These are phyloP conservation scores for Myiothlypis chrysogaster DNA, from an alignment of 2,797 vertebrate species.

Conservation along the genomic window DNA sequence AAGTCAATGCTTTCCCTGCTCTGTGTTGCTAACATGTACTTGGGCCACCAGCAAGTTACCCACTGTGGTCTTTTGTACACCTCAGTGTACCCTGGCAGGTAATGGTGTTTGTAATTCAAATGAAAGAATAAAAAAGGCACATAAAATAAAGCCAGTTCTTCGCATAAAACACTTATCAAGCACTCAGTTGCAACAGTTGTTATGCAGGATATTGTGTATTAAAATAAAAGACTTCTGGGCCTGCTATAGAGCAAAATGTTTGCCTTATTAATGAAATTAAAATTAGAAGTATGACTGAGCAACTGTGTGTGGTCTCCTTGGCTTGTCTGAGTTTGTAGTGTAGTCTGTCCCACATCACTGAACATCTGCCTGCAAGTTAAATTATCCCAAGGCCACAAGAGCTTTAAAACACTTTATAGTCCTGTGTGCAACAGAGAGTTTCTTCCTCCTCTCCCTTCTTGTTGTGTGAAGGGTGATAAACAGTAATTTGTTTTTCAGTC, in stretches of 20 bases:
- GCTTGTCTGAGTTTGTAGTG: background rate
- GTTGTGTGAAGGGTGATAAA: slow-evolving; percentile 45
- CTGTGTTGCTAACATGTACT: background rate
- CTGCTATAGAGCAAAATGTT: background rate
- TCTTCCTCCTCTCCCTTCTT: background rate
- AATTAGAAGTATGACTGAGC: background rate
- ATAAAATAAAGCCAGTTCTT: slow-evolving; percentile 1
- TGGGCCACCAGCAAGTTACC: background rate
- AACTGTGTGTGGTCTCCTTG: slow-evolving; percentile 30
- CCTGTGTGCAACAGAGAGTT: background rate
- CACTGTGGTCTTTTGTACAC: slow-evolving; percentile 28
- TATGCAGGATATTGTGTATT: background rate
- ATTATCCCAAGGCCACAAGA: background rate
- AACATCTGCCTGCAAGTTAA: slow-evolving; percentile 27
- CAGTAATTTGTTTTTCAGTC: slow-evolving; percentile 28
- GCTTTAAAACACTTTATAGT: background rate
- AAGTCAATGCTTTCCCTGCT: slow-evolving; percentile 17
- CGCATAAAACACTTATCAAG: background rate
- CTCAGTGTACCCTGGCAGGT: background rate
- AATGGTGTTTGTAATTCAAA: background rate
- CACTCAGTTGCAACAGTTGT: background rate
- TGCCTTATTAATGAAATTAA: background rate
- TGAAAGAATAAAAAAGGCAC: background rate
- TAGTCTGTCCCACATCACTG: background rate
- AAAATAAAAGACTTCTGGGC: background rate